These are phyloP conservation scores for Acrossocheilus fasciatus DNA, from an alignment of 2,797 vertebrate species.

Conservation along the genomic window DNA sequence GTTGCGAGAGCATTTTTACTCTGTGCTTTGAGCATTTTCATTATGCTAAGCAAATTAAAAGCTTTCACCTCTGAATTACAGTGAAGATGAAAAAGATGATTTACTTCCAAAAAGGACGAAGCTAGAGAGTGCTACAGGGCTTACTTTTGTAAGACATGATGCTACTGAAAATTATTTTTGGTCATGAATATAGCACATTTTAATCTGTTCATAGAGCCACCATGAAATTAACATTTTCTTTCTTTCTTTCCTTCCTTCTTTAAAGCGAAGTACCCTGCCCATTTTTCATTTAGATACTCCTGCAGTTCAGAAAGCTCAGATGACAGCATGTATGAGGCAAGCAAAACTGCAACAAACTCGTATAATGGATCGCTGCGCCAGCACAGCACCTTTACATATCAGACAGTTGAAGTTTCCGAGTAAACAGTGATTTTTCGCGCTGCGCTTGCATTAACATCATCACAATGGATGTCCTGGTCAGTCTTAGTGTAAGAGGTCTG, in stretches of 20 bases:
- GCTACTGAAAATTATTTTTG: slow-evolving; percentile 27
- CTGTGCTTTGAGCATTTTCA: slow-evolving; percentile 45
- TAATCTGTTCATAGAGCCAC: slow-evolving; percentile 29
- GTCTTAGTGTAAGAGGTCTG: slow-evolving; percentile 38
- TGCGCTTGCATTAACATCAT: slow-evolving; percentile 52
- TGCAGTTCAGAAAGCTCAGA: slow-evolving; percentile 24
- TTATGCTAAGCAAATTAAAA: slow-evolving; percentile 50
- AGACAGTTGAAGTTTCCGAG: slow-evolving; percentile 49
- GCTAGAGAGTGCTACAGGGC: slow-evolving; percentile 24
- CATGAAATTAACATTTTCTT: slow-evolving; percentile 19
- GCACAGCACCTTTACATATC: slow-evolving; percentile 44
- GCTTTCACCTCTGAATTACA: slow-evolving; percentile 39
- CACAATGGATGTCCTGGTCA: slow-evolving; percentile 39
- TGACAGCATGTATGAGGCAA: slow-evolving; percentile 48
- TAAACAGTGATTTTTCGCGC: slow-evolving; percentile 57
- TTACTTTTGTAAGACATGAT: slow-evolving; percentile 17
- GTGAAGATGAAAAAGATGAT: slow-evolving; percentile 50
- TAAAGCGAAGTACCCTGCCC: not conserved
- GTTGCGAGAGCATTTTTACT: slow-evolving; percentile 27
- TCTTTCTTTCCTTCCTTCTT: not conserved
- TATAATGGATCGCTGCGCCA: slow-evolving; percentile 44
- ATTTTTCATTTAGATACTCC: slow-evolving; percentile 38
- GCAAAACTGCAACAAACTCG: slow-evolving; percentile 47
- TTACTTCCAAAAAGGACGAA: slow-evolving; percentile 31
- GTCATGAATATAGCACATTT: slow-evolving; percentile 24